Base-by-base conservation (phyloP, 2,797 vertebrate species). In the Dendrocincla tyrannina region DNA sequence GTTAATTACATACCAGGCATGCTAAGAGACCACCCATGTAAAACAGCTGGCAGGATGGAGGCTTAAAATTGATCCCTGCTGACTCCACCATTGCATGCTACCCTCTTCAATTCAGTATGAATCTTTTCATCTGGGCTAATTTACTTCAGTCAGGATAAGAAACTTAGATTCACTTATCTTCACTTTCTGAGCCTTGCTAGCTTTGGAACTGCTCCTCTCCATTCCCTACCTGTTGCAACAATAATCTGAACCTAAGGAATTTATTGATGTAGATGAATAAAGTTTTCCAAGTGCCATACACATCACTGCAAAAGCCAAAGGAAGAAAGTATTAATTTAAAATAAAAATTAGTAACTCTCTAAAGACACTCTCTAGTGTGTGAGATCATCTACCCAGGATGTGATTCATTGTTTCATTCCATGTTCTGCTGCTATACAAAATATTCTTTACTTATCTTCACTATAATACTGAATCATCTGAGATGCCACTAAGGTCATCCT, bases 1-100 rank as follows among this genome's bases (percentile, higher is more conserved):
- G 88, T 95, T 94, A 93, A 96, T 95, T 88, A 84, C 83, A 75
- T 84, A 94, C 74, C 80, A 91, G 81, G 15, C 84, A 58, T 84
- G 49, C 60, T 77, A 74, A 87, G 88, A 37, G 88, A 92, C 86
- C 92, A 96, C 93, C 94, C 92, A 74, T 92, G 84, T 73, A 82
- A 94, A 88, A 52, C 95, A 95, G 90, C 89, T 95, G 88, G 59
- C 77, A 86, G 73, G 63, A 91, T 67, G 56, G 60, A 92, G 60
- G 62, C 53, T 91, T 96, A 89, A 94, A 95, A 95, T 69, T 85
- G 52, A 46, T 95, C 66, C 77, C 84, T 93, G 56, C 90, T 59
- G 53, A 47, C 80, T 77, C 62, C 69, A 66, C 74, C 55, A 35
- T 23, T 85, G 32, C 60, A 73, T 4, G 10, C 24, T 83, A 66